Conservation (phyloP, 2,113 vertebrate genomes). For the Sylvietta virens region DNA sequence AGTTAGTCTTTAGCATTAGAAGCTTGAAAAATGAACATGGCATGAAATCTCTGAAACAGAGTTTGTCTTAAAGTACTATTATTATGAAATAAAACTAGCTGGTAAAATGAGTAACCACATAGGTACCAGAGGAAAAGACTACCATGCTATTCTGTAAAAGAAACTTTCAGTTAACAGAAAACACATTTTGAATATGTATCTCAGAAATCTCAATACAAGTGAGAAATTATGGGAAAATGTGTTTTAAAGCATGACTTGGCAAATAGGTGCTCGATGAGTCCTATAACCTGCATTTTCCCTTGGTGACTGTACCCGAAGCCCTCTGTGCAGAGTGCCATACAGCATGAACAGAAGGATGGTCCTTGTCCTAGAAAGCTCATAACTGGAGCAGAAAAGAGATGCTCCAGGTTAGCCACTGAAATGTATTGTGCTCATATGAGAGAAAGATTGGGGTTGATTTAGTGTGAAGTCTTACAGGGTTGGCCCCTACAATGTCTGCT, state of each 20-base stretch:
- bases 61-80: neutral
- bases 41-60: neutral
- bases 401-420: neutral
- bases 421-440: neutral
- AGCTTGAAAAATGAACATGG: neutral
- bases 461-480: neutral
- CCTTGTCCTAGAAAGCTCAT: neutral
- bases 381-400: neutral
- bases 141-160: neutral
- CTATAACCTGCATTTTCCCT: neutral
- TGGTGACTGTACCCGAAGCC: accelerated
- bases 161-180: neutral
- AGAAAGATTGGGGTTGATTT: neutral
- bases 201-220: neutral
- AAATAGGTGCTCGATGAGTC: neutral
- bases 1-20: neutral
- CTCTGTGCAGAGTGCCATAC: neutral
- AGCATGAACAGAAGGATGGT: neutral
- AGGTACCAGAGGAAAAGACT: neutral
- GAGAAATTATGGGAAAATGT: neutral
- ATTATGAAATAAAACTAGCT: neutral
- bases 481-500: neutral
- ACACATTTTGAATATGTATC: neutral
- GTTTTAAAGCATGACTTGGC: neutral
- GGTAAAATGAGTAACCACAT: neutral